Evolutionary conservation across 2,113 vertebrate species (phyloP).

Genomic region (Archocentrus centrarchus): DNA sequence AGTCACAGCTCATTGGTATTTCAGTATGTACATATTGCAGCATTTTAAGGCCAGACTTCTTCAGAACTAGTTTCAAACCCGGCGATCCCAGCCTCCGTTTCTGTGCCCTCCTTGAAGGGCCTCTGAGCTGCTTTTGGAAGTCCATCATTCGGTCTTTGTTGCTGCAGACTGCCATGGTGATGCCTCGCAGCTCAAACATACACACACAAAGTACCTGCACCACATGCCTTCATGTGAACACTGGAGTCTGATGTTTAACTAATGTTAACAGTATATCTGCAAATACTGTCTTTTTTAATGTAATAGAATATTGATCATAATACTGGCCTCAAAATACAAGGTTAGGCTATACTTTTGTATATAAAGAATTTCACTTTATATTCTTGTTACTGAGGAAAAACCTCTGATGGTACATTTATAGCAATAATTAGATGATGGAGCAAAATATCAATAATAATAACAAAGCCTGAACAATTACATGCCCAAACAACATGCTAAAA

Average conservation of each 20-base stretch:
- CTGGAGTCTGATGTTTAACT: not conserved
- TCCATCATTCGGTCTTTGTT: slow-evolving; percentile 53
- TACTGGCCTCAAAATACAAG: not conserved
- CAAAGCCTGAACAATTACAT: not conserved
- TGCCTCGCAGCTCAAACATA: slow-evolving; percentile 19
- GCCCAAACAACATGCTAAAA: not conserved
- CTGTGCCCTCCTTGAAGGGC: slow-evolving; percentile 9
- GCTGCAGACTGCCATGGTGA: slow-evolving; percentile 56
- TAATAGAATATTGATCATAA: not conserved
- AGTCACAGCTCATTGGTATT: slow-evolving; percentile 18
- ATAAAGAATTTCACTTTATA: not conserved
- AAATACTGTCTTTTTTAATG: not conserved
- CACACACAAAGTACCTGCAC: not conserved
- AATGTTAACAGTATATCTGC: not conserved
- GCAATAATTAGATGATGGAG: not conserved
- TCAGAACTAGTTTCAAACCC: not conserved
- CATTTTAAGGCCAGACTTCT: not conserved
- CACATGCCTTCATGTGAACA: not conserved
- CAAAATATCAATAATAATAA: not conserved
- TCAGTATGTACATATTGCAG: not conserved
- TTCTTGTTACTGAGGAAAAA: not conserved
- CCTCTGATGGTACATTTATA: not conserved
- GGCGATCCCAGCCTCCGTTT: not conserved
- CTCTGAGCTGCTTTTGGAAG: slow-evolving; percentile 45
- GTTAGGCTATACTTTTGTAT: not conserved